Evolutionary conservation across 2,888 invertebrate species (phyloP).

Genomic region (Carpatolechia fugitivella): DNA sequence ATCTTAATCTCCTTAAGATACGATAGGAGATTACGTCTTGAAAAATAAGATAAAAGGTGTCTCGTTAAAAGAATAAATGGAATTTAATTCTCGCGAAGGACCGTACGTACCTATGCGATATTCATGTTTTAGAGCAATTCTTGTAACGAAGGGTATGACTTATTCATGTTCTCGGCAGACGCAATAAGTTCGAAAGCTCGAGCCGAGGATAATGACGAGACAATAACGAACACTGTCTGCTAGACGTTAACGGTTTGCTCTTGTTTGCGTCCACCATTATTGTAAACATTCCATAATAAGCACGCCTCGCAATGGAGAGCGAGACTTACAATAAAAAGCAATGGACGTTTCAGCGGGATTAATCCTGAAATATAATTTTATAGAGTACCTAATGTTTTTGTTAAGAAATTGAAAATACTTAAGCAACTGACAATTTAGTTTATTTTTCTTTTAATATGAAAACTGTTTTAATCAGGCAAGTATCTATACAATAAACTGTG

Average conservation of each 20-base stretch:
- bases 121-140: constrained; percentile 61
- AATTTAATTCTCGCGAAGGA: constrained; percentile 22
- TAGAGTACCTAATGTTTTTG: too few species aligned
- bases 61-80: background rate
- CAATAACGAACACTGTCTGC: constrained; percentile 48
- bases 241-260: constrained; percentile 1
- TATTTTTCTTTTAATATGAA: too few species aligned
- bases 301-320: constrained; percentile 1
- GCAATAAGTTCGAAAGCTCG: constrained; percentile 62
- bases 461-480: background rate
- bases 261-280: constrained; percentile 1
- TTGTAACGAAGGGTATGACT: constrained; percentile 73
- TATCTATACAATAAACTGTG: too few species aligned
- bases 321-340: constrained; percentile 1
- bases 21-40: too few species aligned
- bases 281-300: background rate
- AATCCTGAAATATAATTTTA: background rate
- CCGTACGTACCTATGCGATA: constrained; percentile 29
- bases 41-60: too few species aligned
- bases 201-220: constrained; percentile 61
- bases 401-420: background rate
- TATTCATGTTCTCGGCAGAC: constrained; percentile 68
- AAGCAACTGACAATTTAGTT: too few species aligned
- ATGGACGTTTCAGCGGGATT: background rate
- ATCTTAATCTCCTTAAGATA: too few species aligned